A percentile compares a stretch with the other conserved stretches of the same genome.
Evolutionary conservation across 92 coral and sea anemone species (phyloP).

Genomic region (Muricea muricata): DNA sequence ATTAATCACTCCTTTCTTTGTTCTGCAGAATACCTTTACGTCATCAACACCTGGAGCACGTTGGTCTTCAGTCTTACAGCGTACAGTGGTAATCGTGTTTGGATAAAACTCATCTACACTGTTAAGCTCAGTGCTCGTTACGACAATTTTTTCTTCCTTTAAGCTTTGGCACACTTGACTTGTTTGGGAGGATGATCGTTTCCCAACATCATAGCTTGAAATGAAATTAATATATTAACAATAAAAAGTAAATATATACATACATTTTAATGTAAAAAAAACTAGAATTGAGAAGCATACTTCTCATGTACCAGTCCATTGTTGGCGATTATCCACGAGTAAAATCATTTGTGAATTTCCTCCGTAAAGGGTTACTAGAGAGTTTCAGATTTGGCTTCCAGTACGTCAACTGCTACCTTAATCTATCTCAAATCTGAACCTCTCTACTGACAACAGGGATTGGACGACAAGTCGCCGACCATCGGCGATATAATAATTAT

Average conservation of each 20-base stretch:
- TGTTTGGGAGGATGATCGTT: background rate
- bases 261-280: too few species aligned
- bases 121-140: background rate
- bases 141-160: background rate
- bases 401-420: too few species aligned
- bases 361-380: too few species aligned
- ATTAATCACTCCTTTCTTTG: background rate
- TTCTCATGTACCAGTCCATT: too few species aligned
- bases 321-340: too few species aligned
- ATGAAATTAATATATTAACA: background rate
- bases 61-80: background rate
- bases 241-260: background rate
- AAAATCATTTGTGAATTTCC: too few species aligned
- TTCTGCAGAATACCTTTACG: background rate
- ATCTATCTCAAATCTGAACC: too few species aligned
- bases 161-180: background rate
- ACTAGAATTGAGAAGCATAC: too few species aligned
- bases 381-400: too few species aligned
- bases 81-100: background rate
- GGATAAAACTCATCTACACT: background rate
- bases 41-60: background rate
- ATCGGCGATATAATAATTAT: too few species aligned
- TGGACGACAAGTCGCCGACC: too few species aligned
- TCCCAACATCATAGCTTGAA: background rate
- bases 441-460: too few species aligned